phyloP scores from a whole-genome alignment of 2,888 invertebrate genomes.

The Metellina segmentata region DNA sequence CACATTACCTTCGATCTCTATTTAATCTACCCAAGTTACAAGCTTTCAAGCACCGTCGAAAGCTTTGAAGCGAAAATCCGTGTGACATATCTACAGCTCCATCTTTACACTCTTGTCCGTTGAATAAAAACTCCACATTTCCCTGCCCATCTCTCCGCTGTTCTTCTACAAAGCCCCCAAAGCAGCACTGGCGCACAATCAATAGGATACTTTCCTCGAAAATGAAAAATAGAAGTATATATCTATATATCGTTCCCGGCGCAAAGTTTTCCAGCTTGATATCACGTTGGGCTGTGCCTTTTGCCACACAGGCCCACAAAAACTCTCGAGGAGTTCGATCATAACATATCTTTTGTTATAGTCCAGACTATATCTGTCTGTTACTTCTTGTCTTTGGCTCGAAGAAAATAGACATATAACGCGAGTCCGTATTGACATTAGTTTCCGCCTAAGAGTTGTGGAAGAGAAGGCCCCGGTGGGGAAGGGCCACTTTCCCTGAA shows the following conservation, averaged over 20 bases:
- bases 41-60: neutral
- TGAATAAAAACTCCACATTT: constrained; percentile 18
- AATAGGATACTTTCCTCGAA: constrained; percentile 27
- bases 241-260: neutral
- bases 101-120: neutral
- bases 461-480: neutral
- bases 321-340: constrained; percentile 37
- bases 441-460: constrained; percentile 33
- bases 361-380: constrained; percentile 42
- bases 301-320: constrained; percentile 6
- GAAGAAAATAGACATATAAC: constrained; percentile 46
- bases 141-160: neutral
- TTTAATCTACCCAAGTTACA: neutral
- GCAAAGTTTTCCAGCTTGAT: constrained; percentile 35
- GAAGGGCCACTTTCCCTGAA: constrained; percentile 48
- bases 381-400: constrained; percentile 40
- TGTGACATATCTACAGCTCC: neutral
- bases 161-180: constrained; percentile 28
- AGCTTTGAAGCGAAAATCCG: neutral
- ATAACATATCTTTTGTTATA: constrained; percentile 57
- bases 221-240: constrained; percentile 3
- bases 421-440: constrained; percentile 46
- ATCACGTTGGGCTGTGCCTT: neutral
- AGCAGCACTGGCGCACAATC: constrained; percentile 1
- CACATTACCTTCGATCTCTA: no score